Base-by-base conservation (phyloP, 1,140 invertebrate genomes). In the Drosophila jambulina region DNA sequence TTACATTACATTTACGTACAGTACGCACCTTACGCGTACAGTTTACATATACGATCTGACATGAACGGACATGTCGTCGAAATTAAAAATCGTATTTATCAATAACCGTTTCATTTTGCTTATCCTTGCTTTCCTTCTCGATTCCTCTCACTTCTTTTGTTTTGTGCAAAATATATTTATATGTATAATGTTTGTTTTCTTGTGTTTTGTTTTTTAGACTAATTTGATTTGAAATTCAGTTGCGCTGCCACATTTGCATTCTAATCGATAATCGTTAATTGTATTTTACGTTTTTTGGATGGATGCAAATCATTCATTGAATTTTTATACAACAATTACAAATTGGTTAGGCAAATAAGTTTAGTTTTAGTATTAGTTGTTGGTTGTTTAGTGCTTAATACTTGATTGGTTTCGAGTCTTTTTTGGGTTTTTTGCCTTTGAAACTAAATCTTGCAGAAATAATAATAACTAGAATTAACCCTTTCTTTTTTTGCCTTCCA, bases 401-500 rank as follows among this genome's bases (percentile, higher is more conserved):
- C 91, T 92, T 92, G 86, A 85, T 85, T 92, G 91, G 91, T 92
- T 92, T 92, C 87, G 91, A 92, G 91, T 92, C 91, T 92, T 92
- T 87, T 80, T 86, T 91, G 69, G 69, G 82, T 75, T 72, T 77
- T 71, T 75, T 77, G 74, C 58, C 65, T 75, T 81, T 87, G 62
- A 51, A 80, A 90, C 88, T 82, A 80, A 77, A 78, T 75, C 78
- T 80, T 75, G 75, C 79, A 65, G 62, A 68, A 76, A 76, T 76
- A 76, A 76, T 76, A 76, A 76, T 65, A 76, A 76, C 74, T 74
- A 74, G 74, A 81, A 69, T 62, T 57, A 77, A 82, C 75, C 75
- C 69, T 64, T 64, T 64, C 36, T 54, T 49, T 75, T 78, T 49
- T 71, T 82, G 53, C 72, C 77, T 64, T 78, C 72, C 56, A 61